phyloP scores from a whole-genome alignment of 2,113 vertebrate genomes.

The Erinaceus europaeus region DNA sequence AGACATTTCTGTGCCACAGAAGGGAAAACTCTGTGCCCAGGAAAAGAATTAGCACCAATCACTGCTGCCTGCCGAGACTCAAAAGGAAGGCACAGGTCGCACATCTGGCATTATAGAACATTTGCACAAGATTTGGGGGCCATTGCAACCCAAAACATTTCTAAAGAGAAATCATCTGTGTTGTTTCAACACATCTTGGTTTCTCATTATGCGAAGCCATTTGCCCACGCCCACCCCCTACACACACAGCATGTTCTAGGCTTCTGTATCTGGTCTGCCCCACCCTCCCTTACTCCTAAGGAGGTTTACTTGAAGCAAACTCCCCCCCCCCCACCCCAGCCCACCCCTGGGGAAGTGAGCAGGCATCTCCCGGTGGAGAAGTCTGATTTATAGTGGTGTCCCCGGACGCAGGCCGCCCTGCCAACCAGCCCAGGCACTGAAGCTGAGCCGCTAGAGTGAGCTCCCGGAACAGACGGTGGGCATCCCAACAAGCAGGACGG shows the following conservation, averaged over 20 bases:
- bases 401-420: background rate
- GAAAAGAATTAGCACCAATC: background rate
- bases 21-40: background rate
- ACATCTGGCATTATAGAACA: background rate
- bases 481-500: background rate
- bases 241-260: background rate
- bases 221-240: background rate
- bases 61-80: background rate
- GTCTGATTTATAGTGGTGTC: background rate
- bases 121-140: background rate
- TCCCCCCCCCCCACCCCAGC: background rate
- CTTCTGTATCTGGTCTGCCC: background rate
- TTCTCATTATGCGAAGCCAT: background rate
- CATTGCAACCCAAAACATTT: background rate
- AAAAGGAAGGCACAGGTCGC: background rate
- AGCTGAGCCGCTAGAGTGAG: background rate
- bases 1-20: background rate
- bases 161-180: background rate
- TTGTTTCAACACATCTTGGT: background rate
- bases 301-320: background rate
- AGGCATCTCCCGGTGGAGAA: conserved; percentile 11
- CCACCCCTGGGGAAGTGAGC: background rate
- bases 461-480: background rate
- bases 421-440: background rate
- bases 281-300: background rate